Evolutionary conservation across 2,797 vertebrate genomes (phyloP).

Genomic region (Spheniscus humboldti): DNA sequence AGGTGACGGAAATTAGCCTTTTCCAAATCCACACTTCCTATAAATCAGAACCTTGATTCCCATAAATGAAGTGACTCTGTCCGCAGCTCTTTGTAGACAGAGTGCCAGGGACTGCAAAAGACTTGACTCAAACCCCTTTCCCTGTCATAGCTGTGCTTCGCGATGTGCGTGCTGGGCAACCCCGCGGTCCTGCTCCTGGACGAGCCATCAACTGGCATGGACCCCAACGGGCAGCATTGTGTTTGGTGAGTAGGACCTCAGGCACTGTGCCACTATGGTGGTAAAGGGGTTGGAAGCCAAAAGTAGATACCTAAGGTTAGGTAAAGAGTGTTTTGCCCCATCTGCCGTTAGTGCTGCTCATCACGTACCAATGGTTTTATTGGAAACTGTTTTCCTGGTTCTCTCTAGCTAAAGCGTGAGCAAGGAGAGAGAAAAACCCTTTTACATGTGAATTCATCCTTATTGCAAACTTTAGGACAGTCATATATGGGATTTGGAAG

Average conservation of each 20-base stretch:
- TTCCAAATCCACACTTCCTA: neutral
- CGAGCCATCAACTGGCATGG: conserved; percentile 88
- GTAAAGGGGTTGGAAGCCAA: neutral
- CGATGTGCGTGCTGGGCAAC: conserved; percentile 85
- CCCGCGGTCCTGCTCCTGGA: conserved; percentile 87
- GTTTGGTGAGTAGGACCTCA: conserved; percentile 80
- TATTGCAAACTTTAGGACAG: neutral
- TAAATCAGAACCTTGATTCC: neutral
- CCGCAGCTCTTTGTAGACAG: rapidly evolving
- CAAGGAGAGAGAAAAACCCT: neutral
- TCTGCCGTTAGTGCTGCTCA: too few species aligned
- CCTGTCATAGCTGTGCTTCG: conserved; percentile 82
- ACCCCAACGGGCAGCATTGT: conserved; percentile 83
- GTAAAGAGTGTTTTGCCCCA: neutral
- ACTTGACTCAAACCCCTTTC: neutral
- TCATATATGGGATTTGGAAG: neutral
- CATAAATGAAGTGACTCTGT: rapidly evolving
- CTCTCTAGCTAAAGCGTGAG: neutral
- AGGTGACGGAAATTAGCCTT: neutral
- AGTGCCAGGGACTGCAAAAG: neutral
- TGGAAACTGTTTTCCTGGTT: neutral
- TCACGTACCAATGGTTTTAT: rapidly evolving
- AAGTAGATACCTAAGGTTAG: neutral
- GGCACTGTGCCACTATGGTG: rapidly evolving
- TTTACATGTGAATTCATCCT: neutral